phyloP scores from a whole-genome alignment of 92 coral and sea anemone species.

The Porites lobata region DNA sequence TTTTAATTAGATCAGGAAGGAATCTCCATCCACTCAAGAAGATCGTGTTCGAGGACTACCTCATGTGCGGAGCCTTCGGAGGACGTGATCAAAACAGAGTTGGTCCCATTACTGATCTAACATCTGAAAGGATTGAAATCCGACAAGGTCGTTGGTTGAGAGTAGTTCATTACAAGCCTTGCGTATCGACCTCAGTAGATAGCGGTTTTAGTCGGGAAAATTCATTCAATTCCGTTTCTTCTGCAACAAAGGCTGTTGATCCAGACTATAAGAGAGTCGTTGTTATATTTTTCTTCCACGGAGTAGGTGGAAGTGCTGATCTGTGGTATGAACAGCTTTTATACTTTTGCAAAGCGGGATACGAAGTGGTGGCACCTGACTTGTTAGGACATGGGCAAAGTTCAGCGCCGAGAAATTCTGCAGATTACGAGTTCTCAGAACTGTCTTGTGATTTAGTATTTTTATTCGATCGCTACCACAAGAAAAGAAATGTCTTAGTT shows the following conservation, averaged over 20 bases:
- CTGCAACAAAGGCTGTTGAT: slow-evolving; percentile 24
- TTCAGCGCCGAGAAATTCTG: slow-evolving; percentile 79
- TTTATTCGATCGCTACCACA: slow-evolving; percentile 93
- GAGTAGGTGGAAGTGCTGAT: slow-evolving; percentile 97
- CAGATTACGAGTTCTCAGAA: slow-evolving; percentile 85
- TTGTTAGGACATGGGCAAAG: slow-evolving; percentile 97
- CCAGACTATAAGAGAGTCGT: slow-evolving; percentile 66
- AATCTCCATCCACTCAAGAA: not conserved
- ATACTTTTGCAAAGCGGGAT: slow-evolving; percentile 89
- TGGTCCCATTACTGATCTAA: slow-evolving; percentile 74
- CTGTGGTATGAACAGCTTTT: slow-evolving; percentile 93
- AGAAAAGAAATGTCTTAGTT: slow-evolving; percentile 89
- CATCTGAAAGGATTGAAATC: slow-evolving; percentile 82
- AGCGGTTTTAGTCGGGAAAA: slow-evolving; percentile 35
- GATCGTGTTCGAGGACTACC: not conserved
- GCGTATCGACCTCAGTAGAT: slow-evolving; percentile 33
- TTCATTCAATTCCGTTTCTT: slow-evolving; percentile 26
- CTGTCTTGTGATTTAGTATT: slow-evolving; percentile 79
- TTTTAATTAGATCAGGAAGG: not conserved
- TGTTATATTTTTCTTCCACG: slow-evolving; percentile 94
- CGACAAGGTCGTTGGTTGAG: slow-evolving; percentile 81
- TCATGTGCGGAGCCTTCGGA: slow-evolving; percentile 69
- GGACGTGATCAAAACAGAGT: slow-evolving; percentile 64
- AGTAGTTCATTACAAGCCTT: slow-evolving; percentile 74
- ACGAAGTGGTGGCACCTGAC: slow-evolving; percentile 94